Percentiles rank a stretch among this genome's conserved stretches.
Evolutionary conservation across 2,888 invertebrate species (phyloP).

Genomic region (Cerceris ruficornis): DNA sequence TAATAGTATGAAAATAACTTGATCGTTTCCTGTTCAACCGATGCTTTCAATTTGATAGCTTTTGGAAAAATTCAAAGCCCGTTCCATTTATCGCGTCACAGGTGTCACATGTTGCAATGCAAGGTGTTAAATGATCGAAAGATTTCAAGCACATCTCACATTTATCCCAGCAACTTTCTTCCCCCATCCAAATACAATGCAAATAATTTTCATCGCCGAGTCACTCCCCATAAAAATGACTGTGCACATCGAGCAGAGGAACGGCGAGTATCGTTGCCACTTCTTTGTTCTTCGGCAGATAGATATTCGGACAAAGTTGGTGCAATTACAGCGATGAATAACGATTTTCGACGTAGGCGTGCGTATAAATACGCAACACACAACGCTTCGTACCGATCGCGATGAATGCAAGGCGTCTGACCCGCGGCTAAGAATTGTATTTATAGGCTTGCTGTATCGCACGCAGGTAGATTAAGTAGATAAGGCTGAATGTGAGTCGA

Average conservation of each 20-base stretch:
- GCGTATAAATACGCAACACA: conserved; percentile 18
- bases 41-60: no score
- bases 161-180: no score
- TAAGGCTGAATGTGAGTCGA: conserved; percentile 55
- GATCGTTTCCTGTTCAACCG: no score
- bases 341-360: conserved; percentile 57
- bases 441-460: conserved; percentile 59
- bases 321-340: conserved; percentile 60
- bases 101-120: no score
- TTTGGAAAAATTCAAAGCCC: no score
- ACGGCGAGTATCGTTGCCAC: no score
- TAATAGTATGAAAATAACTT: no score
- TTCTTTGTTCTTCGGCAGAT: background rate
- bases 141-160: no score
- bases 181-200: no score
- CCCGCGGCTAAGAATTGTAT: conserved; percentile 62
- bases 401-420: conserved; percentile 53
- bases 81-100: no score
- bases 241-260: background rate
- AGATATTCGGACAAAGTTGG: conserved; percentile 22
- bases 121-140: no score
- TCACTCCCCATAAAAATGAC: background rate
- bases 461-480: conserved; percentile 60
- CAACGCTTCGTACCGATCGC: conserved; percentile 28
- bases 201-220: no score